Evolutionary conservation across 2,797 vertebrate species (phyloP), one percentile per base, ranked within the genome.

Genomic region (Acanthiza pusilla): DNA sequence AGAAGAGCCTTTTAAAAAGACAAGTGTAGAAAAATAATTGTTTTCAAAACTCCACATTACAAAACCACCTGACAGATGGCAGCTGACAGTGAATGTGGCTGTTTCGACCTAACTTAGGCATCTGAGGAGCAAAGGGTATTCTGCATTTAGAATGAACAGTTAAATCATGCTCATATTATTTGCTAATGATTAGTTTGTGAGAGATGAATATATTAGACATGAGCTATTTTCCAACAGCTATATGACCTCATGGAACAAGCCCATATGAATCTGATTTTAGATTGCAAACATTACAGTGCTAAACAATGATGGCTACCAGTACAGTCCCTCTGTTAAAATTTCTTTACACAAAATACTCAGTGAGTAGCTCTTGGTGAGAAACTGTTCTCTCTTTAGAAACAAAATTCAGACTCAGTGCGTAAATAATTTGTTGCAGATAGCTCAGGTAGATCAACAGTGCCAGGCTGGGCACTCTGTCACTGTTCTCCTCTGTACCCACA

Each of bases 391-490:
- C 15, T 87, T 91, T 58, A 70, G 89, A 86, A 84, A 58, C 23
- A 80, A 81, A 65, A 63, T 54, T 91, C 70, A 48, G 2, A 53
- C 79, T 83, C 76, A 11, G 74, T 57, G 82, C 68, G 81, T 70
- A 94, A 95, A 91, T 71, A 85, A 60, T 77, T 82, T 50, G 53
- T 60, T 89, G 75, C 73, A 80, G 91, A 82, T 53, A 84, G 57
- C 45, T 95, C 18, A 12, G 70, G 32, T 27, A 78, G 89, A 89
- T 67, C 1, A n/a, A 61, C 63, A 92, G 57, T 16, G 30, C 50
- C 88, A 91, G 88, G 36, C 84, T 78, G 82, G 77, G 36, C 2
- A 2, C 30, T 29, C 57, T 60, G 43, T 82, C 3, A 0, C 61
- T 75, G 29, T 67, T 80, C 78, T 88, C 42, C 65, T 80, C 47